Evolutionary conservation across 1,140 invertebrate genomes (phyloP).

Genomic region (Trigoniulus corallinus): DNA sequence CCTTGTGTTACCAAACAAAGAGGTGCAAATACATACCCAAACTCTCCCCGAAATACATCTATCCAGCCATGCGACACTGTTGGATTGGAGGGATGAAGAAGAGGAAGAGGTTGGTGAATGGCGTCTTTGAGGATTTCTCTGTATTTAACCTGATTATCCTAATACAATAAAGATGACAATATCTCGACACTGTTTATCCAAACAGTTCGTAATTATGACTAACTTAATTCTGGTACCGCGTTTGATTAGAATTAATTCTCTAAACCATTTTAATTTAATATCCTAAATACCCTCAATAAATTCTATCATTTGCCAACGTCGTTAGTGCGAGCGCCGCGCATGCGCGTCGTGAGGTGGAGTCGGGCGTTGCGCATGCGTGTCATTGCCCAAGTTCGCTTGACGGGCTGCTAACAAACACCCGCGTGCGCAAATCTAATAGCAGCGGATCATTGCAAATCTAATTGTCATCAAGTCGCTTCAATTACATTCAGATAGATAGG

Average conservation of each 20-base stretch:
- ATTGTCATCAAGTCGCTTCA: background rate
- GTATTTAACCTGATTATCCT: constrained; percentile 6
- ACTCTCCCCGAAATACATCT: no score
- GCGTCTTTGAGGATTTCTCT: no score
- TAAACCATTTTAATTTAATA: constrained; percentile 9
- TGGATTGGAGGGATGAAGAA: no score
- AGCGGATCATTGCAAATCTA: background rate
- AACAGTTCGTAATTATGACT: constrained; percentile 1
- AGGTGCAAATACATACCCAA: no score
- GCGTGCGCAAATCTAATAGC: background rate
- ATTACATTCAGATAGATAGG: no score
- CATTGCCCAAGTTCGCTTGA: no score
- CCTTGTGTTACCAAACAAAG: no score
- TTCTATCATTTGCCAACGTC: background rate
- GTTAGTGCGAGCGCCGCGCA: background rate
- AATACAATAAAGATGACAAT: background rate
- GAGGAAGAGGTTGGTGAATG: no score
- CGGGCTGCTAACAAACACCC: background rate
- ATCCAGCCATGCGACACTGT: no score
- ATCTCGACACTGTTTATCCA: background rate
- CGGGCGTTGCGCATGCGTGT: no score
- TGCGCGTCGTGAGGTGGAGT: background rate
- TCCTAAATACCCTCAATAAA: constrained; percentile 9
- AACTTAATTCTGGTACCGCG: constrained; percentile 6
- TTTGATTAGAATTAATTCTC: constrained; percentile 9